phyloP scores from a whole-genome alignment of 2,113 vertebrate species.

The Pseudolaguvia tuberculata region DNA sequence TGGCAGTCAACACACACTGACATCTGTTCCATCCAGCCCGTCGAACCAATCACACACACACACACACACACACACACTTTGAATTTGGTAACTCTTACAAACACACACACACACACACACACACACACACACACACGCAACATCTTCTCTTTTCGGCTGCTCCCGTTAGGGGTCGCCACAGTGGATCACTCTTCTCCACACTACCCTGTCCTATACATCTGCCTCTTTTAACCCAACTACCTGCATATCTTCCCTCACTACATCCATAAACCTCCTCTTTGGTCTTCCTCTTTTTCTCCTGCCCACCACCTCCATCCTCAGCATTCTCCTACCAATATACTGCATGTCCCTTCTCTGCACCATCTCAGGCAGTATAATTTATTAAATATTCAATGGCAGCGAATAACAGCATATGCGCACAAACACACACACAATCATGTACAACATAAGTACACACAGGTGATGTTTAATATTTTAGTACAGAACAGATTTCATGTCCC shows the following conservation, averaged over 20 bases:
- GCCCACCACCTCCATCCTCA: too few relatives aligned
- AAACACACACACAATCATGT: constrained; percentile 34
- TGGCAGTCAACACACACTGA: constrained; percentile 85
- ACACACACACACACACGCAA: constrained; percentile 51
- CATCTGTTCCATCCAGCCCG: constrained; percentile 94
- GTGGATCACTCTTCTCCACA: too few relatives aligned
- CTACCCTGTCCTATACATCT: too few relatives aligned
- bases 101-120: constrained; percentile 14
- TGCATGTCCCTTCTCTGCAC: too few relatives aligned
- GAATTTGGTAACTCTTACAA: constrained; percentile 21
- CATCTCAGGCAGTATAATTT: constrained; percentile 46
- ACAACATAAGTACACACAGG: constrained; percentile 26
- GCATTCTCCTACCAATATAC: too few relatives aligned
- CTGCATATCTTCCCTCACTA: too few relatives aligned
- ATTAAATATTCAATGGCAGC: constrained; percentile 20
- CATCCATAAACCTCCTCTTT: too few relatives aligned
- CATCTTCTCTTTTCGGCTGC: too few relatives aligned
- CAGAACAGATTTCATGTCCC: constrained; percentile 19
- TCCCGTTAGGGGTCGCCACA: too few relatives aligned
- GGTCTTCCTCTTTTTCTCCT: too few relatives aligned
- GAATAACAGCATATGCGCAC: constrained; percentile 50
- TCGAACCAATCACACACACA: constrained; percentile 81
- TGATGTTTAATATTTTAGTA: constrained; percentile 22
- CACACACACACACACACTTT: constrained; percentile 38
- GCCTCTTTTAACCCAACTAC: too few relatives aligned